A percentile compares a stretch with the other conserved stretches of the same genome.
Conservation (phyloP, 2,113 vertebrate genomes). For the Ahaetulla prasina region DNA sequence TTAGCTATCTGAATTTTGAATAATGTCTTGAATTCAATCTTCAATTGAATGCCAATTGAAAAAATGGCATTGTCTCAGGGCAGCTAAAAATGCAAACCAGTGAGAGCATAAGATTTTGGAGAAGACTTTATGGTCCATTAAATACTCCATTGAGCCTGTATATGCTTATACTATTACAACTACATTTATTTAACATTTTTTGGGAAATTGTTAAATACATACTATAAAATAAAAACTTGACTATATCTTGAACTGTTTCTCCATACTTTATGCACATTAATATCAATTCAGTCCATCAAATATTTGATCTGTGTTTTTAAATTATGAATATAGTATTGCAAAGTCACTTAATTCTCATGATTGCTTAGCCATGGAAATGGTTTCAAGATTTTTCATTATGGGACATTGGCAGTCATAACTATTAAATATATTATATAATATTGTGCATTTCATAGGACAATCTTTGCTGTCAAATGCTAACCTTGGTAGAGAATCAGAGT, state of each 20-base stretch:
- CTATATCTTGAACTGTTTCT: neutral
- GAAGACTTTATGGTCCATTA: neutral
- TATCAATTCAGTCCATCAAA: neutral
- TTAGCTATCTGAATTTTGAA: constrained; percentile 25
- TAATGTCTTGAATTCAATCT: constrained; percentile 3
- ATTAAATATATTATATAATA: no score
- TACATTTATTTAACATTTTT: neutral
- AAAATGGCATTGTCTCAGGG: neutral
- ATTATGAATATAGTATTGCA: neutral
- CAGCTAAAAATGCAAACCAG: neutral
- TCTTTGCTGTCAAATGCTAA: neutral
- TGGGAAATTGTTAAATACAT: neutral
- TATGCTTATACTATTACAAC: neutral
- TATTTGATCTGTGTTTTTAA: neutral
- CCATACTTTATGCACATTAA: neutral
- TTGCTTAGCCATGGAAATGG: neutral
- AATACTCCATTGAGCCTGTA: neutral
- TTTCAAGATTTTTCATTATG: neutral
- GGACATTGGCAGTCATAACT: no score
- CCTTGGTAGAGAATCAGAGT: neutral
- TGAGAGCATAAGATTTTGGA: neutral
- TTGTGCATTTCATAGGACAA: neutral
- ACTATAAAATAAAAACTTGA: neutral
- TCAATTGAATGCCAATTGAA: no score
- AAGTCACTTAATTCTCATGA: neutral